Conservation (phyloP, 2,113 vertebrate species). For the Pachypanchax playfairii region DNA sequence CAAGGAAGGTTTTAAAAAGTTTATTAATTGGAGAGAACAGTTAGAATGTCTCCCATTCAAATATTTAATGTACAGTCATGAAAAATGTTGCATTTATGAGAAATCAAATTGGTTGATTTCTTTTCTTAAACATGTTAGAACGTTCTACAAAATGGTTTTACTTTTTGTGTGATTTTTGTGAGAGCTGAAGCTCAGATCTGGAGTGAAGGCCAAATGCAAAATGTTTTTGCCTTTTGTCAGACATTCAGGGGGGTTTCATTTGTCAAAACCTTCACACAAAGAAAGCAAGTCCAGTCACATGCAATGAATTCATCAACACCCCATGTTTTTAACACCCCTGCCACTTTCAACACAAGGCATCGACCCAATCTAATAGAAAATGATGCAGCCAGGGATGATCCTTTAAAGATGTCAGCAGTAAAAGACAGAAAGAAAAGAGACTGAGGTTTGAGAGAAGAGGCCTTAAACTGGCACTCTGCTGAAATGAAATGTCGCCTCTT, state of each 20-base stretch:
- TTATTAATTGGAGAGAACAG: too few species aligned
- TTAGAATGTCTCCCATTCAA: background rate
- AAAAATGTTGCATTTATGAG: background rate
- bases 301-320: slow-evolving; percentile 81
- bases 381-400: slow-evolving; percentile 69
- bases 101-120: background rate
- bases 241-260: slow-evolving; percentile 67
- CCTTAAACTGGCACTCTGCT: slow-evolving; percentile 78
- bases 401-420: slow-evolving; percentile 75
- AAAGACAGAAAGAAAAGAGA: slow-evolving; percentile 73
- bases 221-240: slow-evolving; percentile 59
- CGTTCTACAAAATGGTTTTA: slow-evolving; percentile 2
- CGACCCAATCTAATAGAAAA: slow-evolving; percentile 72
- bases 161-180: slow-evolving; percentile 9
- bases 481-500: slow-evolving; percentile 78
- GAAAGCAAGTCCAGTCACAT: slow-evolving; percentile 71
- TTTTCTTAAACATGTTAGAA: slow-evolving; percentile 1
- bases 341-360: slow-evolving; percentile 70
- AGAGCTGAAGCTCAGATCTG: slow-evolving; percentile 14
- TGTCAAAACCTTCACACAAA: slow-evolving; percentile 66
- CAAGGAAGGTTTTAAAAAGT: too few species aligned
- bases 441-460: slow-evolving; percentile 64
- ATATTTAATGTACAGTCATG: background rate
- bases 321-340: slow-evolving; percentile 73
- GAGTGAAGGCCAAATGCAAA: slow-evolving; percentile 39